Evolutionary conservation across 2,888 invertebrate genomes (phyloP).

Genomic region (Spialia ferax): DNA sequence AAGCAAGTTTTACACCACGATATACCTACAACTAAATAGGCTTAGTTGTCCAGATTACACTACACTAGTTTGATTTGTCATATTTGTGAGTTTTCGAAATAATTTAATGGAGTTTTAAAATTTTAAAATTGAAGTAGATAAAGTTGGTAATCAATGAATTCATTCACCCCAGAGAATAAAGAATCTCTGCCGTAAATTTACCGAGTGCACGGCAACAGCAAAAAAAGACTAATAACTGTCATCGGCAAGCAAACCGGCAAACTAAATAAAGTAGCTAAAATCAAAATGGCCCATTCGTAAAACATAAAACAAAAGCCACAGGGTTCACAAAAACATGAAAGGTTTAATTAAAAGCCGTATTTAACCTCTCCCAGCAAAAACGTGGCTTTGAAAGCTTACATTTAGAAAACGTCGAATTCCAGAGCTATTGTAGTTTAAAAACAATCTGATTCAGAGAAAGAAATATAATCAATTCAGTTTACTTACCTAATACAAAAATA

Average conservation of each 20-base stretch:
- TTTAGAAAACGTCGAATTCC: not conserved
- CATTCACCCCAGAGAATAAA: too few species aligned
- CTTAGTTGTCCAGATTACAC: not conserved
- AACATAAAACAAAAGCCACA: constrained; percentile 1
- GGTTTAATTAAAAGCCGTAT: not conserved
- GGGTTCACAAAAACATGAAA: constrained; percentile 3
- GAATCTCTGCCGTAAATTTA: too few species aligned
- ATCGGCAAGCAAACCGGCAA: not conserved
- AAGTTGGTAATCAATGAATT: too few species aligned
- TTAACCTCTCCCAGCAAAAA: not conserved
- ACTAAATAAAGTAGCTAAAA: not conserved
- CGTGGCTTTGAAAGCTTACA: not conserved
- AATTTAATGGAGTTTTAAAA: not conserved
- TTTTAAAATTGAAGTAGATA: too few species aligned
- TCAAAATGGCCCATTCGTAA: not conserved
- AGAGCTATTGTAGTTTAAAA: not conserved
- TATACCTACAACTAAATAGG: not conserved
- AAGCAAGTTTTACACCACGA: not conserved
- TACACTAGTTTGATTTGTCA: not conserved
- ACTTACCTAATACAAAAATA: too few species aligned
- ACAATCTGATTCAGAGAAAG: not conserved
- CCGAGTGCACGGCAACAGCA: too few species aligned
- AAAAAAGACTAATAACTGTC: not conserved
- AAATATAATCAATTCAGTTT: not conserved
- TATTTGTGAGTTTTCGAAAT: not conserved